A percentile compares a stretch with the other conserved stretches of the same genome.
Conservation (phyloP, 2,888 invertebrate genomes). For the Thyatira batis region DNA sequence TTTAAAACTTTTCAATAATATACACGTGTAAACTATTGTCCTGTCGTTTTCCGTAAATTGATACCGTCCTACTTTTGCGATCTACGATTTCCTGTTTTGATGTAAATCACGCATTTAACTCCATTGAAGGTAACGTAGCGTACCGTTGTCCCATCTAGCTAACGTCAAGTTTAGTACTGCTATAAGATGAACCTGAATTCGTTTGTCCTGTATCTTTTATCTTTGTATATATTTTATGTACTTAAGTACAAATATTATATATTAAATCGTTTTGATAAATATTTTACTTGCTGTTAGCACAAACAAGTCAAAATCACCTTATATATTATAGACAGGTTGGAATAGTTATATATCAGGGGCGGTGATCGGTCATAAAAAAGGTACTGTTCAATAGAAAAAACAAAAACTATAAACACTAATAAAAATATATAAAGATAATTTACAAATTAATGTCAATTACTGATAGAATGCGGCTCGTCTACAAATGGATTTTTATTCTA, state of each 20-base stretch:
- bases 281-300: too few species aligned
- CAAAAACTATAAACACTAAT: too few species aligned
- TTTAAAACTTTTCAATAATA: not conserved
- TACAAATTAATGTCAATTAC: not conserved
- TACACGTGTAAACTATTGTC: not conserved
- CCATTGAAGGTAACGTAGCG: not conserved
- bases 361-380: too few species aligned
- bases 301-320: too few species aligned
- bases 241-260: too few species aligned
- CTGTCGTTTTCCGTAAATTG: not conserved
- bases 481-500: conserved; percentile 22
- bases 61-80: not conserved
- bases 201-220: not conserved
- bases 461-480: conserved; percentile 14
- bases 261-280: too few species aligned
- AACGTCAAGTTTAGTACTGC: not conserved
- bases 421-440: not conserved
- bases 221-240: not conserved
- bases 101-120: not conserved
- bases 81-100: not conserved
- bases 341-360: too few species aligned
- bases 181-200: not conserved
- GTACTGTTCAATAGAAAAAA: too few species aligned
- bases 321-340: too few species aligned
- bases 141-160: not conserved